Evolutionary conservation across 2,797 vertebrate species (phyloP), one percentile per base, ranked within the genome.

Genomic region (Enteromius treurensis): DNA sequence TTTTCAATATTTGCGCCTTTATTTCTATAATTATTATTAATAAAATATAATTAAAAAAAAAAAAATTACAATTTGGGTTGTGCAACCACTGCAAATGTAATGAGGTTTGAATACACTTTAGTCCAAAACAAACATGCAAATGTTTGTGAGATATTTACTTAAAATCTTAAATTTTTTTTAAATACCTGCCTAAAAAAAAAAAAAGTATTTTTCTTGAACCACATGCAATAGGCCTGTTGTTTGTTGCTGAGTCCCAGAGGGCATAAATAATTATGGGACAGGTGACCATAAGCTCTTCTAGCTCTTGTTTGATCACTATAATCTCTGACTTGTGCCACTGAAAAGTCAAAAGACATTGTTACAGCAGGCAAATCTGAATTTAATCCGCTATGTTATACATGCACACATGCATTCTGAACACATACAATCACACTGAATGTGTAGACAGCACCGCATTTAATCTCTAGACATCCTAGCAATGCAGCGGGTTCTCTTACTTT

Each of bases 241-340:
- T 5, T 14, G 26, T 32, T 55, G 49, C 65, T 86, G 45, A 15
- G 47, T 65, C 77, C 71, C 80, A 84, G 67, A 86, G 34, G 26
- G 15, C 14, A 69, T 37, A 81, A 71, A 26, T 47, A 74, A 71
- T 40, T 29, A 26, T 10, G 21, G 37, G 62, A 83, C 37, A 83
- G 49, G 77, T 68, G 19, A 26, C 32, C 3, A n/a, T 37, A 80
- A 78, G 1, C 60, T 77, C 42, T 17, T 53, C 5, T 13, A 74
- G 19, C 49, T 75, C 49, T 42, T 4, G 32, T 67, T 14, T 15
- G 26, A 49, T n/a, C 11, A 19, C 37, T 45, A 21, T 55, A 42
- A 29, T 73, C 42, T 71, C 82, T 15, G 26, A 49, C 45, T 45
- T 0, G 0, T 49, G 77, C 45, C 0, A 15, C 34, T 21, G 19